These are phyloP conservation scores for Caerostris extrusa DNA, from an alignment of 1,140 invertebrate genomes.

Conservation along the genomic window DNA sequence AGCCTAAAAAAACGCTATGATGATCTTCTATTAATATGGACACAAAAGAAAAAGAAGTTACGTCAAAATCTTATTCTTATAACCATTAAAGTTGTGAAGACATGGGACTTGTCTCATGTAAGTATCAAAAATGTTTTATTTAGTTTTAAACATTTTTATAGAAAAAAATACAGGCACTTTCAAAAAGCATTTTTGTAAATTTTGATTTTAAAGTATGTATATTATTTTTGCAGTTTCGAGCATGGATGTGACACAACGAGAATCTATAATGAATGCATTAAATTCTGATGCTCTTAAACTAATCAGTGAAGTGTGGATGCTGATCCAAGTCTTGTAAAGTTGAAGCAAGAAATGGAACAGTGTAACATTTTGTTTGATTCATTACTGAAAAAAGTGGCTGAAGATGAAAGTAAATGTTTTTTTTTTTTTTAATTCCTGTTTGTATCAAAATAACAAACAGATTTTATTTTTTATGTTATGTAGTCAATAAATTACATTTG, in stretches of 20 bases:
- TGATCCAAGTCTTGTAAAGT: constrained; percentile 92
- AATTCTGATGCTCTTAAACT: constrained; percentile 98
- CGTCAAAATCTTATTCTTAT: constrained; percentile 98
- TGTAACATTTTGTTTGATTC: constrained; percentile 97
- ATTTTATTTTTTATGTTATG: not conserved
- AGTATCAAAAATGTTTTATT: not conserved
- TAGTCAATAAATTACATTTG: not conserved
- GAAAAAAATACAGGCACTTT: not conserved
- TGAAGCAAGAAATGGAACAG: constrained; percentile 95
- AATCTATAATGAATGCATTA: constrained; percentile 95
- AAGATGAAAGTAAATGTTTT: constrained; percentile 78
- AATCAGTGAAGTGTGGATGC: constrained; percentile 93
- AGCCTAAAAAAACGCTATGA: constrained; percentile 92
- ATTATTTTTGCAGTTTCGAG: constrained; percentile 65
- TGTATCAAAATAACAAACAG: not conserved
- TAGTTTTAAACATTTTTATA: not conserved
- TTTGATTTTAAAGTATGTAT: not conserved
- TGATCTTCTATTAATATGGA: constrained; percentile 93
- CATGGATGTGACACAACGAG: constrained; percentile 96
- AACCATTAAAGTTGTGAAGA: constrained; percentile 97
- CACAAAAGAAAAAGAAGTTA: constrained; percentile 95
- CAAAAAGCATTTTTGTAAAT: not conserved
- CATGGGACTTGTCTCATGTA: constrained; percentile 90
- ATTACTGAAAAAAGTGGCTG: constrained; percentile 90
- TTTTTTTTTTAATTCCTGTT: not conserved